phyloP scores from a whole-genome alignment of 2,797 vertebrate species.

The Hemitrygon akajei region DNA sequence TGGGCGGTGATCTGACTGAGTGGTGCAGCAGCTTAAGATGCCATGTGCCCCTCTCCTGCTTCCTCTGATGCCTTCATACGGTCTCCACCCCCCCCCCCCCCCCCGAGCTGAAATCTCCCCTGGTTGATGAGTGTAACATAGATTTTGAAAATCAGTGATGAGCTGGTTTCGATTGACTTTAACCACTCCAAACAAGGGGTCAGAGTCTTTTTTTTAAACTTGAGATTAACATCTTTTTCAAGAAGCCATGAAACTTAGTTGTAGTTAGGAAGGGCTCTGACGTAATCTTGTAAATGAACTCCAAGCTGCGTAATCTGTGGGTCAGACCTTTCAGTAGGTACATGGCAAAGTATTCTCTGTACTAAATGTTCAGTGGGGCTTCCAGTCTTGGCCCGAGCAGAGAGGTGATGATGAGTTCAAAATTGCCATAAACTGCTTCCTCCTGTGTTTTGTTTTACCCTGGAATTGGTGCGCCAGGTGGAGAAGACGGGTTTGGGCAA shows the following conservation, averaged over 20 bases:
- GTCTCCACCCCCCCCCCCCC: too few species aligned
- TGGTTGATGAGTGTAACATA: neutral
- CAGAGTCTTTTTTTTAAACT: neutral
- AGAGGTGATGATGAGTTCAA: neutral
- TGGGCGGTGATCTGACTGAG: too few species aligned
- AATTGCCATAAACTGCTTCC: neutral
- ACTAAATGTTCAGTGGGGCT: neutral
- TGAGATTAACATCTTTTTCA: neutral
- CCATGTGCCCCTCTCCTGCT: too few species aligned
- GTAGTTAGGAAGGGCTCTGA: neutral
- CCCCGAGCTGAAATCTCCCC: too few species aligned
- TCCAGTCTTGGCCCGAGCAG: neutral
- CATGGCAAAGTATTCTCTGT: neutral
- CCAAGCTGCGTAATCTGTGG: neutral
- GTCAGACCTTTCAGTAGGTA: conserved; percentile 4
- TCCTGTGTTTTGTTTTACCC: too few species aligned
- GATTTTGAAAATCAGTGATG: neutral
- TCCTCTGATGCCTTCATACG: too few species aligned
- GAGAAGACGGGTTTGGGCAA: too few species aligned
- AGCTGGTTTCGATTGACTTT: neutral
- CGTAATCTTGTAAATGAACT: conserved; percentile 3
- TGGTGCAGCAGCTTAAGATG: too few species aligned
- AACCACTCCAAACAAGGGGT: neutral
- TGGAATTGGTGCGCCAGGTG: too few species aligned
- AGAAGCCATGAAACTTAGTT: neutral